phyloP scores from a whole-genome alignment of 2,797 vertebrate species.

The Brachyrhaphis roseni region DNA sequence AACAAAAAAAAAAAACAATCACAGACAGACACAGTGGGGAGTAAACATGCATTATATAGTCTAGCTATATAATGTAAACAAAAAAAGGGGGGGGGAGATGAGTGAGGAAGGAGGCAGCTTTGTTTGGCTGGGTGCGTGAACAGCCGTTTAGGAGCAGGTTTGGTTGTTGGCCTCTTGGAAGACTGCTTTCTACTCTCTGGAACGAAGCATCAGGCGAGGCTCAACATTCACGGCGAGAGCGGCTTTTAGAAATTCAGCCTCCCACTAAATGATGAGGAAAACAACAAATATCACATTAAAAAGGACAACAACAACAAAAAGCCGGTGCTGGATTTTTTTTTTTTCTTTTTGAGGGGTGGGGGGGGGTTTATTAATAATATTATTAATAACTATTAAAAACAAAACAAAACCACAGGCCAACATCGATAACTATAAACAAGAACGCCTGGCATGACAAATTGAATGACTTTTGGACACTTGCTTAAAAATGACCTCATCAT shows the following conservation, averaged over 20 bases:
- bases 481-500: slow-evolving; percentile 72
- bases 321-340: slow-evolving; percentile 45
- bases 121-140: slow-evolving; percentile 49
- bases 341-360: slow-evolving; percentile 29
- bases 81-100: neutral
- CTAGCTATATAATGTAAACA: slow-evolving; percentile 20
- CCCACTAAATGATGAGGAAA: slow-evolving; percentile 37
- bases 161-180: slow-evolving; percentile 73
- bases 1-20: slow-evolving; percentile 12
- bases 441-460: slow-evolving; percentile 46
- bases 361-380: neutral
- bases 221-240: slow-evolving; percentile 26
- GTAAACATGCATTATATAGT: slow-evolving; percentile 33
- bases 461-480: slow-evolving; percentile 69
- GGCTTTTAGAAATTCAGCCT: slow-evolving; percentile 12
- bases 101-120: slow-evolving; percentile 39
- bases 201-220: slow-evolving; percentile 66
- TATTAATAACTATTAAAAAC: neutral
- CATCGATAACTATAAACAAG: slow-evolving; percentile 50
- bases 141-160: slow-evolving; percentile 27
- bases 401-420: slow-evolving; percentile 53
- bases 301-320: slow-evolving; percentile 23
- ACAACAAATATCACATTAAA: slow-evolving; percentile 36
- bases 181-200: slow-evolving; percentile 75
- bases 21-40: slow-evolving; percentile 31